Evolutionary conservation across 2,888 invertebrate genomes (phyloP), one percentile per base, ranked within the genome.

Genomic region (Nymphalis c-album): DNA sequence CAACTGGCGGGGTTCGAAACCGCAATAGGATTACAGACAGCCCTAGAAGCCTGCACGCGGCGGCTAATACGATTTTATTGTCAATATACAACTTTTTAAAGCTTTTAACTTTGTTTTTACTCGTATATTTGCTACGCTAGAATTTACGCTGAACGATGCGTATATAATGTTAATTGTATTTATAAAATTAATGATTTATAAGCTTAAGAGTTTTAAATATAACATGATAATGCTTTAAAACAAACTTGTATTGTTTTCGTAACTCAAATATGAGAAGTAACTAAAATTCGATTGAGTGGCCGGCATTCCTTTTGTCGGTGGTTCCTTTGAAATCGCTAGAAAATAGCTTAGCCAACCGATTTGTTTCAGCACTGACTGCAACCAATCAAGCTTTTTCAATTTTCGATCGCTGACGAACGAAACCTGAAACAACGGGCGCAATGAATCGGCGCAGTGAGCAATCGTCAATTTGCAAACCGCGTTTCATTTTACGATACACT

Each of bases 1-100:
- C 83, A 83, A 85, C 84, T 81, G 82, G 83, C 79, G 80, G 82
- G 81, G 81, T 83, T 79, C 81, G 78, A 74, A 78, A 80, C 88
- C 89, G 80, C 88, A 90, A 90, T 87, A 87, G 89, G 89, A 90
- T 90, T 90, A 88, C 85, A 79, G 79, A 81, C 83, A 85, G 80
- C 84, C 82, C 82, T 83, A 85, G 85, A 70, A 85, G 81, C 81
- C 83, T 78, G 82, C 81, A 79, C 79, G 79, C 82, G 83, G 80
- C 81, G 73, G 81, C 81, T 86, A 85, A 88, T 88, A 85, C 85
- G 83, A 85, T 87, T 85, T 82, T 81, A 84, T 82, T 85, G 85
- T 84, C 82, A 78, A 84, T 85, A 81, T 80, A 80, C 80, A 83
- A 82, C 77, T 68, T 72, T 74, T 75, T 66, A 69, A 72, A 73